Conservation (phyloP, 1,140 invertebrate species). For the Tetragnatha versicolor region DNA sequence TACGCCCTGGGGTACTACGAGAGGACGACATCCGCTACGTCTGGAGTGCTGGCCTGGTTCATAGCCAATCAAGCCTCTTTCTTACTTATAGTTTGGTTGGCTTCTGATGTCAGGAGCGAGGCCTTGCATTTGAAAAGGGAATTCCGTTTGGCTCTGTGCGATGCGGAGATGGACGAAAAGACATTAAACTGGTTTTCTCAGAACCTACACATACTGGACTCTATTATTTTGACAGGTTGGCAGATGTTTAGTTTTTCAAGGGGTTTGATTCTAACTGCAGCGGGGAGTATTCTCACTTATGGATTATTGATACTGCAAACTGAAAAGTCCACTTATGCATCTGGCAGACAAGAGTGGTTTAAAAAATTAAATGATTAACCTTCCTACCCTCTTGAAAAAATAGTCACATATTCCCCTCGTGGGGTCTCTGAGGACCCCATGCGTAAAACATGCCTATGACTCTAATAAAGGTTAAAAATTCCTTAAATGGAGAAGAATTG, state of each 20-base stretch:
- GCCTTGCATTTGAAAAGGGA: background rate
- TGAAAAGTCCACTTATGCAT: background rate
- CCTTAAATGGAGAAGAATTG: too few species aligned
- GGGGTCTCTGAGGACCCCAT: too few species aligned
- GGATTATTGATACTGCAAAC: slow-evolving; percentile 28
- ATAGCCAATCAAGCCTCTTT: background rate
- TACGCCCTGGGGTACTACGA: slow-evolving; percentile 31
- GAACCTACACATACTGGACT: background rate
- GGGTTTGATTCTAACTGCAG: background rate
- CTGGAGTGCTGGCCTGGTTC: background rate
- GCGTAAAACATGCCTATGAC: too few species aligned
- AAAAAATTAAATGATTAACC: too few species aligned
- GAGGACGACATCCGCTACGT: background rate
- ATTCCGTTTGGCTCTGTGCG: background rate
- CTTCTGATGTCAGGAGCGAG: background rate
- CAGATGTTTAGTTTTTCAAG: slow-evolving; percentile 26
- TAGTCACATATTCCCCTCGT: too few species aligned
- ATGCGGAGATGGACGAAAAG: background rate
- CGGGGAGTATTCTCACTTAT: slow-evolving; percentile 28
- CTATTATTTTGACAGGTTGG: slow-evolving; percentile 21
- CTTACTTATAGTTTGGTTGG: slow-evolving; percentile 3
- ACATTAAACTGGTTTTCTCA: background rate
- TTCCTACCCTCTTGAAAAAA: too few species aligned
- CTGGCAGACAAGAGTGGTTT: too few species aligned
- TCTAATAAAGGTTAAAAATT: too few species aligned